Evolutionary conservation across 2,888 invertebrate genomes (phyloP), one percentile per base, ranked within the genome.

Genomic region (Xylota segnis): DNA sequence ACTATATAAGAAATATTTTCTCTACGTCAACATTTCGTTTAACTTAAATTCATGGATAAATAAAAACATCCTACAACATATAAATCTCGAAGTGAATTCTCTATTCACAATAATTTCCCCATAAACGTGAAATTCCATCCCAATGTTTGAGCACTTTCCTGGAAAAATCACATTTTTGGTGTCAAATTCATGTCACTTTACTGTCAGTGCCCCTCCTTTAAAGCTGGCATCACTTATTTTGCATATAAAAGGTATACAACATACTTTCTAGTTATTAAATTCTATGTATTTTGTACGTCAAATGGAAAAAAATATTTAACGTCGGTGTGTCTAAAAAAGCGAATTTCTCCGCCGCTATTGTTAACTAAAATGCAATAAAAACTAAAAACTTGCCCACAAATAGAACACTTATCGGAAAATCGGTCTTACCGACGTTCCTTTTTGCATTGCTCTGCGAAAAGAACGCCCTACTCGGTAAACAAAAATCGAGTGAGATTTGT

Each of bases 381-480:
- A 37, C 23, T 9, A 34, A 82, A 27, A 70, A 45, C n/a, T 23
- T 32, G 3, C 16, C 27, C 10, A 18, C 37, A 43, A 32, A 37
- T 9, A 47, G 23, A 56, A 43, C 59, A 66, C 74, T 29, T 63
- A 61, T 72, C 52, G 83, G 43, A 83, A 83, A 83, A 74, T 63
- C 83, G 54, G 61, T 68, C 32, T 27, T 70, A 72, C 43, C 58
- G 63, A 76, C 65, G 54, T 71, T 84, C 50, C 7, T 43, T 84
- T 84, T 81, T 81, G 81, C 75, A 81, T 84, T 59, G 74, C 78
- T 18, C 76, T 77, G 76, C 86, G 66, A 82, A 82, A 86, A 86
- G 82, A 86, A 86, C 86, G 86, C 86, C 86, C 86, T 82, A 59
- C 86, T 86, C 82, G 86, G 82, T 86, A 86, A 86, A 86, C 86